These are phyloP conservation scores for Pelecanus crispus DNA, from an alignment of 2,113 vertebrate species.

Conservation along the genomic window DNA sequence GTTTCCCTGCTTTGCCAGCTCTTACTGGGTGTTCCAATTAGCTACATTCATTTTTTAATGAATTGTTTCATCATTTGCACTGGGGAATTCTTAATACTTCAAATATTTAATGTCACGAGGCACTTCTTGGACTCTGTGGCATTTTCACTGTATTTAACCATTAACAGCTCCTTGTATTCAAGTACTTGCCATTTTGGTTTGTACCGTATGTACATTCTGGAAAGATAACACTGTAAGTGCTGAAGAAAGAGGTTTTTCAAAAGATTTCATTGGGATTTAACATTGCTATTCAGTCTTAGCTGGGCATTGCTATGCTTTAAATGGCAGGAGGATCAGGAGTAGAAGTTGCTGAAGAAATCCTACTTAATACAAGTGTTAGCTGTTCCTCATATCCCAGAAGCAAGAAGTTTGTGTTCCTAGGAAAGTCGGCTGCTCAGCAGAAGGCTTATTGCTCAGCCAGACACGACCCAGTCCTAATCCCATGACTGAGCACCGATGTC, in stretches of 20 bases:
- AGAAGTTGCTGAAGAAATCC: not conserved
- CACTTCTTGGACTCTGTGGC: conserved; percentile 3
- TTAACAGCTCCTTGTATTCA: not conserved
- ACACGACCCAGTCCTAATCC: not conserved
- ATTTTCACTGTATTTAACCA: conserved; percentile 8
- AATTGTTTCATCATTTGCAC: conserved; percentile 60
- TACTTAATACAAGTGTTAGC: not conserved
- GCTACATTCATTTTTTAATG: conserved; percentile 46
- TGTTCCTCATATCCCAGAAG: not conserved
- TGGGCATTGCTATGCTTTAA: not conserved
- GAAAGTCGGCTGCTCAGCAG: not conserved
- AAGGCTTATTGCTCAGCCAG: not conserved
- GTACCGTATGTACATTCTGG: not conserved
- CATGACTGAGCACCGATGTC: not conserved
- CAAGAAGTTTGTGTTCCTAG: not conserved
- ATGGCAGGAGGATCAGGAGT: not conserved
- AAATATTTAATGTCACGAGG: conserved; percentile 54
- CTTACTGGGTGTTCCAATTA: conserved; percentile 54
- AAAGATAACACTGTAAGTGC: not conserved
- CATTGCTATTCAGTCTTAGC: not conserved
- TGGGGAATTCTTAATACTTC: conserved; percentile 55
- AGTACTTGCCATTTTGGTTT: not conserved
- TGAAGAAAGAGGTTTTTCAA: not conserved
- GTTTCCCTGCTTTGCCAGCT: conserved; percentile 21
- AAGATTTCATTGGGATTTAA: not conserved